Evolutionary conservation across 2,797 vertebrate genomes (phyloP).

Genomic region (Salarias fasciatus): DNA sequence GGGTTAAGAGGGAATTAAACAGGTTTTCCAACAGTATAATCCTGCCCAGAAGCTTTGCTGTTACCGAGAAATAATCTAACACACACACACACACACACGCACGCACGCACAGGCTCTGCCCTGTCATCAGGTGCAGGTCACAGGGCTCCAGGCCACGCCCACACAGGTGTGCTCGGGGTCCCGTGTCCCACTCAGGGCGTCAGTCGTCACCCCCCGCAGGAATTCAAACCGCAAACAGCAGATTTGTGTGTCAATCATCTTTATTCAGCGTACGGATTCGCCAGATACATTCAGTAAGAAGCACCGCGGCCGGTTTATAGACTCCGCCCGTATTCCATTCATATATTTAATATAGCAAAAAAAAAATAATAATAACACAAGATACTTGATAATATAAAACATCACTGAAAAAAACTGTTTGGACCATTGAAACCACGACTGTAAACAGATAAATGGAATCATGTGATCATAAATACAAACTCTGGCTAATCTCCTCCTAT

Average conservation of each 20-base stretch:
- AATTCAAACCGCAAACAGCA: constrained; percentile 49
- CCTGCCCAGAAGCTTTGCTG: too few relatives aligned
- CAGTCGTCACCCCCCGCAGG: constrained; percentile 54
- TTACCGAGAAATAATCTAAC: background rate
- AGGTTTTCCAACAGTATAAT: too few relatives aligned
- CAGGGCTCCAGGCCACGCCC: constrained; percentile 62
- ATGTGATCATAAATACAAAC: background rate
- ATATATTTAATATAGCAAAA: background rate
- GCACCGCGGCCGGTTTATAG: constrained; percentile 23
- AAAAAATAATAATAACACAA: constrained; percentile 12
- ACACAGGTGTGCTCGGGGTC: constrained; percentile 72
- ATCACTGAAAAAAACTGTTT: background rate
- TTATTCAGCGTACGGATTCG: constrained; percentile 65
- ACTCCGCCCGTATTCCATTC: too few relatives aligned
- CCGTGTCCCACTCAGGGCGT: constrained; percentile 35
- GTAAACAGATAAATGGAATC: constrained; percentile 26
- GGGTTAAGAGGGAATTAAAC: too few relatives aligned
- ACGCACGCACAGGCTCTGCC: constrained; percentile 15
- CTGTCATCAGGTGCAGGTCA: constrained; percentile 78
- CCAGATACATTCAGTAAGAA: constrained; percentile 56
- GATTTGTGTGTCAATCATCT: constrained; percentile 58
- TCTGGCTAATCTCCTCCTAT: too few relatives aligned
- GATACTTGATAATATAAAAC: constrained; percentile 30
- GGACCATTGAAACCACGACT: constrained; percentile 2
- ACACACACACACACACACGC: constrained; percentile 2